These are phyloP conservation scores for Chromobotia macracanthus DNA, from an alignment of 2,797 vertebrate genomes.

Conservation along the genomic window DNA sequence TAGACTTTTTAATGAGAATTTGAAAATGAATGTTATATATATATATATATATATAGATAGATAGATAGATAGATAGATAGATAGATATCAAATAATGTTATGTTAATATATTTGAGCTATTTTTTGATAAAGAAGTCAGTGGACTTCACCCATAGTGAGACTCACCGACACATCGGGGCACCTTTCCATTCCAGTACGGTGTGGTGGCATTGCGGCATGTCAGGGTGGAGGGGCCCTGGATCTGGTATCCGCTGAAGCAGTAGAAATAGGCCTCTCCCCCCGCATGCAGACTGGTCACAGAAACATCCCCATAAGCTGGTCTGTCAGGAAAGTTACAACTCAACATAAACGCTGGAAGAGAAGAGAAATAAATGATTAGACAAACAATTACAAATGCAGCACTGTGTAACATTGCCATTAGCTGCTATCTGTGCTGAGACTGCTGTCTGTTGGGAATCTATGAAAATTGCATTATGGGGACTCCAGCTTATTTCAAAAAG, in stretches of 20 bases:
- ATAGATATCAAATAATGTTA: too few species aligned
- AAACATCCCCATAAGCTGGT: conserved; percentile 85
- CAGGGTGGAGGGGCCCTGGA: conserved; percentile 80
- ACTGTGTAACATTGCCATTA: not conserved
- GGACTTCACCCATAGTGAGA: too few species aligned
- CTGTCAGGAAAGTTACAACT: conserved; percentile 87
- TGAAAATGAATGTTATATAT: too few species aligned
- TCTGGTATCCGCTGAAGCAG: conserved; percentile 87
- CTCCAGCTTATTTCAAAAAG: conserved; percentile 30
- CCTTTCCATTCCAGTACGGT: conserved; percentile 89
- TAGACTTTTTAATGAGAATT: too few species aligned
- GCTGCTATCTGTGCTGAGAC: not conserved
- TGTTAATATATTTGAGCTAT: too few species aligned
- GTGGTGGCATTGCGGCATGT: conserved; percentile 88
- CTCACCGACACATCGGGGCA: conserved; percentile 87
- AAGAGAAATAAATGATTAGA: conserved; percentile 21
- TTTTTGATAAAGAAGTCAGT: too few species aligned
- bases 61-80: too few species aligned
- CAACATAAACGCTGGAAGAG: conserved; percentile 80
- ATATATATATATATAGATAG: too few species aligned
- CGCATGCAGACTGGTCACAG: conserved; percentile 89
- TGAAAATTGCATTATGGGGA: conserved; percentile 30
- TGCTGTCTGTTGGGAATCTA: conserved; percentile 24
- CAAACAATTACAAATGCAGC: conserved; percentile 23
- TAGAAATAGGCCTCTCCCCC: conserved; percentile 88